Evolutionary conservation across 2,113 vertebrate genomes (phyloP), one percentile per base, ranked within the genome.

Genomic region (Coracopsis vasa): DNA sequence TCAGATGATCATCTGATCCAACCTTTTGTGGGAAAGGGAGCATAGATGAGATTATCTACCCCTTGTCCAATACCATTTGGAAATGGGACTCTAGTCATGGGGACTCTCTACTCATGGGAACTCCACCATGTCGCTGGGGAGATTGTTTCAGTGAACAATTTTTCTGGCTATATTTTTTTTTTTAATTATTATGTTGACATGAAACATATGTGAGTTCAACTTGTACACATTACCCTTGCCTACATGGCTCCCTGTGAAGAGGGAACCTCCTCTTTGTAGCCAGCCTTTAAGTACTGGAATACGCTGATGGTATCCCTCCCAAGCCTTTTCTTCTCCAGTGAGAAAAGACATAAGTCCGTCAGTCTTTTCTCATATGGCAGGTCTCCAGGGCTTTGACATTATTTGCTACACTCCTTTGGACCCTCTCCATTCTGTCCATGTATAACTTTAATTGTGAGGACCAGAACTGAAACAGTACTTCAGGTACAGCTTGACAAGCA

Each of bases 251-350:
- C 39, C 24, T 24, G 8, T 28, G 16, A 88, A 74, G 12, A 65
- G 9, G 25, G 11, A 64, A 3, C 2, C 6, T 65, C 16, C 7
- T 41, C 60, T 91, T 86, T 18, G 4, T 16, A 73, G 29, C 13
- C 7, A 4, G 14, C 6, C 16, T 65, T 53, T 81, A 61, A 70
- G 16, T 56, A 31, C 29, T 47, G 29, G 16, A 74, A 62, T 20
- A 29, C 11, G 25, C 5, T 16, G 29, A 25, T 79, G 29, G 56
- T 0, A 0, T 71, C 7, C 5, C 2, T 8, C 7, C 16, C 2
- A 2, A 72, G 19, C 12, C 15, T 47, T 61, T 45, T 66, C 12
- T 45, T 72, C 21, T 82, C 15, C 20, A 45, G 1, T 17, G 31
- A 67, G 5, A 75, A 58, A 72, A 74, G 4, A 37, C 29, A 4